These are phyloP conservation scores for Noctua fimbriata DNA, from an alignment of 2,888 invertebrate genomes.

Conservation along the genomic window DNA sequence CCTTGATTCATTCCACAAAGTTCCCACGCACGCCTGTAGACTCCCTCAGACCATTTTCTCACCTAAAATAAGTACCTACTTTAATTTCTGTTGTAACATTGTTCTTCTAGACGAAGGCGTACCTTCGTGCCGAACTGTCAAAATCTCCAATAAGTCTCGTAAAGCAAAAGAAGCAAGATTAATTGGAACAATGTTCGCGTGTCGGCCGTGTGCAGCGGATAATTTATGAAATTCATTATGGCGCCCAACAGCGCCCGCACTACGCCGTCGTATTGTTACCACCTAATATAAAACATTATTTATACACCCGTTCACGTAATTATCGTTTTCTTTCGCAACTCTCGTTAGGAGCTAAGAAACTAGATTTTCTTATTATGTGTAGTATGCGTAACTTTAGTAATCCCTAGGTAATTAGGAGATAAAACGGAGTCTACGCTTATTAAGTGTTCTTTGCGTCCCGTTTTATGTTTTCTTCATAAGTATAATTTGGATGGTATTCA, in stretches of 20 bases:
- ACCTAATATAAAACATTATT: constrained; percentile 65
- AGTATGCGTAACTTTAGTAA: constrained; percentile 36
- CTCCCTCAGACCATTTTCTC: neutral
- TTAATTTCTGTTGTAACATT: constrained; percentile 21
- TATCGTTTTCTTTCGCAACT: constrained; percentile 57
- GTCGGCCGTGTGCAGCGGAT: constrained; percentile 63
- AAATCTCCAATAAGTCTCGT: constrained; percentile 66
- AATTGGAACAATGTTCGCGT: constrained; percentile 68
- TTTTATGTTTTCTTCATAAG: constrained; percentile 24
- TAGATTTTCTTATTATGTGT: constrained; percentile 57
- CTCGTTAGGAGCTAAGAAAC: constrained; percentile 57
- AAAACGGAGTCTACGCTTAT: constrained; percentile 35
- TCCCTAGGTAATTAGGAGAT: constrained; percentile 50
- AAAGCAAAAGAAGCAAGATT: constrained; percentile 66
- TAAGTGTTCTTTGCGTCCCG: constrained; percentile 16
- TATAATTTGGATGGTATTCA: constrained; percentile 13
- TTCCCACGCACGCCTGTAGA: neutral
- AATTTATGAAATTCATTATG: constrained; percentile 76
- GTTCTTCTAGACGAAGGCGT: constrained; percentile 1
- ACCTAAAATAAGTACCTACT: neutral
- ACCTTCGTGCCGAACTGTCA: constrained; percentile 61
- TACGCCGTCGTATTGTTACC: constrained; percentile 60
- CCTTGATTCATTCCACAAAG: constrained; percentile 2
- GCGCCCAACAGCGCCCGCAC: constrained; percentile 58
- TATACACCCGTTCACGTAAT: constrained; percentile 62